phyloP scores from a whole-genome alignment of 2,797 vertebrate genomes.

The Eulemur albifrons region DNA sequence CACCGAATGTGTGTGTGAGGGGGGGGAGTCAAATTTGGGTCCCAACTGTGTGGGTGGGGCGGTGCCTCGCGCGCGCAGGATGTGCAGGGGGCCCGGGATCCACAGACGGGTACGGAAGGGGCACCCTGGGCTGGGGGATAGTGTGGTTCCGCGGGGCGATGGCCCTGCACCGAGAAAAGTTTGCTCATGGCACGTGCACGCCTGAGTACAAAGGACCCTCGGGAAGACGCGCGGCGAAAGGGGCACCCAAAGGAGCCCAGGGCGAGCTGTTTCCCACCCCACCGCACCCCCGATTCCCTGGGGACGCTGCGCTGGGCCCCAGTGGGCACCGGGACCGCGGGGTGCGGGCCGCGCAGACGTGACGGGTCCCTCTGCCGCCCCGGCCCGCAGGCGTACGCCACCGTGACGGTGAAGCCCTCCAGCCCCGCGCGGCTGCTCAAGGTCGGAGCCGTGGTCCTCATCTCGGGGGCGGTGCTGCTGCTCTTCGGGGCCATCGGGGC shows the following conservation, averaged over 20 bases:
- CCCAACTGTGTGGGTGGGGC: neutral
- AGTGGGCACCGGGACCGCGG: too few relatives aligned
- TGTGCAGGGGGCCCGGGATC: neutral
- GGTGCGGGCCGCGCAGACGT: neutral
- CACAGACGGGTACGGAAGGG: neutral
- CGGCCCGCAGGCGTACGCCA: constrained; percentile 85
- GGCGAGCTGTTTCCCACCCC: neutral
- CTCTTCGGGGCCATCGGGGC: constrained; percentile 91
- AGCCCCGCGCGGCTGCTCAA: constrained; percentile 88
- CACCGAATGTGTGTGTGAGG: neutral
- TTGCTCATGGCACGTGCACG: neutral
- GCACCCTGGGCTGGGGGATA: neutral
- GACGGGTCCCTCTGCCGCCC: neutral
- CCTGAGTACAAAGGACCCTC: neutral
- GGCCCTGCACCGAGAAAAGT: neutral
- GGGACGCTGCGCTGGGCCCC: neutral
- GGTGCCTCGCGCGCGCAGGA: neutral
- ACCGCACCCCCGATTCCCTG: neutral
- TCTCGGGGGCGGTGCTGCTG: constrained; percentile 87
- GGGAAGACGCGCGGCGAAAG: too few relatives aligned
- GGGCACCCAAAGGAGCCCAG: neutral
- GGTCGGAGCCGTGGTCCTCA: constrained; percentile 87
- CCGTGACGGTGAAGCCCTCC: constrained; percentile 83
- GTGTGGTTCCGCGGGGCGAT: neutral
- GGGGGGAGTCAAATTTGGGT: neutral